Conservation (phyloP, 2,888 invertebrate genomes). For the Trimorus sp. region DNA sequence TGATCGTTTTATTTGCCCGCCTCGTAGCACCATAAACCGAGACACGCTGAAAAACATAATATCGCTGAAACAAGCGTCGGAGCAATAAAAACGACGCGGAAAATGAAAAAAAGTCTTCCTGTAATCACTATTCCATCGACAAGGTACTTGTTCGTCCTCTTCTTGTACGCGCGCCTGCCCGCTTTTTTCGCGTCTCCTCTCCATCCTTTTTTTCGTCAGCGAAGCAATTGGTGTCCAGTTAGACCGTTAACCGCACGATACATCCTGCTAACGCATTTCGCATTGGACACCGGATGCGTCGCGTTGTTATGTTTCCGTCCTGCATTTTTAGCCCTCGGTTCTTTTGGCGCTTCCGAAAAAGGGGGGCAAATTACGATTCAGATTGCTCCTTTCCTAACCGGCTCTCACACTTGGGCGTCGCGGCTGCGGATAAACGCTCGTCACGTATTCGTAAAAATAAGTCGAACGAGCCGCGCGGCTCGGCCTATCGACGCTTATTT, state of each 20-base stretch:
- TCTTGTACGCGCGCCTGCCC: constrained; percentile 14
- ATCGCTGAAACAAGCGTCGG: constrained; percentile 38
- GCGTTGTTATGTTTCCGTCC: constrained; percentile 64
- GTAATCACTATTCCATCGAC: constrained; percentile 53
- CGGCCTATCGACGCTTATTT: constrained; percentile 19
- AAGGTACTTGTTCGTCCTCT: constrained; percentile 34
- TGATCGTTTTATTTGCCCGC: constrained; percentile 22
- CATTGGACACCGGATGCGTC: constrained; percentile 64
- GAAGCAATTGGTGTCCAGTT: constrained; percentile 61
- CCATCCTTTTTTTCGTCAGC: constrained; percentile 41
- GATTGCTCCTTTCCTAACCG: constrained; percentile 50
- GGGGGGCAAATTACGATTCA: constrained; percentile 54
- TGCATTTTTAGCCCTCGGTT: constrained; percentile 56
- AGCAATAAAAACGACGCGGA: constrained; percentile 52
- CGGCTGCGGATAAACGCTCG: constrained; percentile 22
- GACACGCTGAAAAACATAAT: constrained; percentile 35
- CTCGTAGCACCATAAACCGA: constrained; percentile 32
- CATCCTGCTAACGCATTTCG: constrained; percentile 69
- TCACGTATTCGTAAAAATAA: constrained; percentile 32
- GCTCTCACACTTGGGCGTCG: constrained; percentile 12
- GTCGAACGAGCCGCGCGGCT: constrained; percentile 9
- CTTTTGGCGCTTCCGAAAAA: constrained; percentile 60
- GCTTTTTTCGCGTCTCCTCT: too few species aligned
- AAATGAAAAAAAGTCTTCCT: constrained; percentile 60
- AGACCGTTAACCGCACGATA: constrained; percentile 64